Evolutionary conservation across 2,113 vertebrate species (phyloP).

Genomic region (Nymphicus hollandicus): DNA sequence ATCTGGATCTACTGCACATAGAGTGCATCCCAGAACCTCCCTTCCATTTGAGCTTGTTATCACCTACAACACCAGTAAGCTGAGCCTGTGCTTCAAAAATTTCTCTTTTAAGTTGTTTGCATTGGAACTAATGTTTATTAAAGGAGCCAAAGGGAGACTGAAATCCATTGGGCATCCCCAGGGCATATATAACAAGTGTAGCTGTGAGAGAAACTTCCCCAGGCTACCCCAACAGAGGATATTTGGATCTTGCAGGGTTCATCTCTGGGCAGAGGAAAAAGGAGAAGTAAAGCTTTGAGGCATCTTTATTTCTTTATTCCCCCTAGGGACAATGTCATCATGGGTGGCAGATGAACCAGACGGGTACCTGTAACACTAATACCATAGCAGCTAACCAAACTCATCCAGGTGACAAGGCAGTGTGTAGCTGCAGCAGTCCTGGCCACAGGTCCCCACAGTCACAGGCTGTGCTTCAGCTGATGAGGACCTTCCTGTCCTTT

Average conservation of each 20-base stretch:
- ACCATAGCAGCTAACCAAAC: neutral
- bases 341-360: neutral
- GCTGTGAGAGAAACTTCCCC: neutral
- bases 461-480: neutral
- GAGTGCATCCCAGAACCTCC: neutral
- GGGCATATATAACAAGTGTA: neutral
- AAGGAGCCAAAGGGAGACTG: neutral
- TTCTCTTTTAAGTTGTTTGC: neutral
- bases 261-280: neutral
- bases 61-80: neutral
- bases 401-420: neutral
- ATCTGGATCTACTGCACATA: neutral
- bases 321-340: neutral
- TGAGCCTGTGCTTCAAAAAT: neutral
- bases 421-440: neutral
- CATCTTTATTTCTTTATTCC: neutral
- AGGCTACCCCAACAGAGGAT: neutral
- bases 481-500: neutral
- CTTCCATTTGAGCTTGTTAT: neutral
- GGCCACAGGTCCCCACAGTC: accelerated
- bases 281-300: neutral
- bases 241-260: neutral
- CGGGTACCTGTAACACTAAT: neutral
- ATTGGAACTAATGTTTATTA: neutral
- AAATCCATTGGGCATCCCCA: neutral